Conservation (phyloP, 2,797 vertebrate species). For the Peromyscus eremicus region DNA sequence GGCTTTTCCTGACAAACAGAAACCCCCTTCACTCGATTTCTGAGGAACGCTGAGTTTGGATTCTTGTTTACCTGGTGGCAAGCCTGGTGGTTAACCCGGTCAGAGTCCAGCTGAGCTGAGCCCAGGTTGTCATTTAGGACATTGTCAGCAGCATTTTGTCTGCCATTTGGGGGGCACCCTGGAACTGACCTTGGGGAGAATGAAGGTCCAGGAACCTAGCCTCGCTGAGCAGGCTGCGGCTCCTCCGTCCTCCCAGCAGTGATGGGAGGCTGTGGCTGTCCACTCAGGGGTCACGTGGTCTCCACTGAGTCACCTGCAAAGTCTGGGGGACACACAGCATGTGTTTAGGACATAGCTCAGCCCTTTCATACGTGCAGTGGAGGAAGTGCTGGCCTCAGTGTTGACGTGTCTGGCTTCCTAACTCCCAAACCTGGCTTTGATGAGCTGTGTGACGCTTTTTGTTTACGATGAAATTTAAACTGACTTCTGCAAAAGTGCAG, state of each 20-base stretch:
- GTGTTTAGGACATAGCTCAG: neutral
- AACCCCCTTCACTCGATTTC: neutral
- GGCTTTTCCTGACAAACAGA: neutral
- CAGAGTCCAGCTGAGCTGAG: neutral
- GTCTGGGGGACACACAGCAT: neutral
- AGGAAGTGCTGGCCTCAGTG: neutral
- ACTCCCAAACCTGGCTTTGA: neutral
- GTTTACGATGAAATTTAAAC: constrained; percentile 25
- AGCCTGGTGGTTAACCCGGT: neutral
- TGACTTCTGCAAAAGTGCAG: neutral
- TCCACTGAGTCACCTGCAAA: neutral
- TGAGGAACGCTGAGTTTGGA: neutral
- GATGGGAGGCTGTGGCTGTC: neutral
- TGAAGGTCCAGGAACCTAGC: neutral
- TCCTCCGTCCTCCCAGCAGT: neutral
- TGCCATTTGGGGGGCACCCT: neutral
- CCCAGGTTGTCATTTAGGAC: neutral
- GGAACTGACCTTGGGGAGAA: neutral
- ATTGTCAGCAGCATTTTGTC: neutral
- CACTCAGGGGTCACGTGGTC: accelerated
- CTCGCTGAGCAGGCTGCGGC: accelerated
- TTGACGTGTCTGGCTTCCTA: neutral
- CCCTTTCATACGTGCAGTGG: neutral
- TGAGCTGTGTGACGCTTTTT: neutral
- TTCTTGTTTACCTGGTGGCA: neutral